phyloP scores from a whole-genome alignment of 2,888 invertebrate genomes.

The Heterodera filipjevi region DNA sequence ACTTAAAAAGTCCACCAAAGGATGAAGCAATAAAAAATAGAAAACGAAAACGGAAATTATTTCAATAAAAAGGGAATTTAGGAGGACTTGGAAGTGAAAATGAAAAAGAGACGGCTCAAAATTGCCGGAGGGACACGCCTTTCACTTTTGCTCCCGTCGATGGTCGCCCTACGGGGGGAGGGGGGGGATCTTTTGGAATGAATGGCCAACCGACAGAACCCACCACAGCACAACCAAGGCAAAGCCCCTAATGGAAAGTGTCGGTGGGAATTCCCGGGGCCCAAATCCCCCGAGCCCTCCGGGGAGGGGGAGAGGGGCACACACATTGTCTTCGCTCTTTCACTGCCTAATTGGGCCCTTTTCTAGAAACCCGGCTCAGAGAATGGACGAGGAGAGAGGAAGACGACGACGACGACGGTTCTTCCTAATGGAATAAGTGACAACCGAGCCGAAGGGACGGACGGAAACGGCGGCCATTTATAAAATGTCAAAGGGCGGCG shows the following conservation, averaged over 20 bases:
- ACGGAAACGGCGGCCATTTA: constrained; percentile 5
- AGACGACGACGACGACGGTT: not conserved
- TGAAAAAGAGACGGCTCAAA: not conserved
- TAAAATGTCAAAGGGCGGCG: not conserved
- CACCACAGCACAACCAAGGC: not conserved
- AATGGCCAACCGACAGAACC: constrained; percentile 7
- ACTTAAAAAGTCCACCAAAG: not conserved
- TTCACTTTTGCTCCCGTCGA: not conserved
- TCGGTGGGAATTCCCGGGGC: constrained; percentile 5
- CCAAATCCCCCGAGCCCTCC: not conserved
- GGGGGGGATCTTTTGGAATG: not conserved
- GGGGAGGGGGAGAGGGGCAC: not conserved
- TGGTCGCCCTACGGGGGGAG: not conserved
- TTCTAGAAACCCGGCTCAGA: not conserved
- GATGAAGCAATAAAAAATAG: not conserved
- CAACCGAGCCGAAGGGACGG: not conserved
- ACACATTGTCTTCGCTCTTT: constrained; percentile 9
- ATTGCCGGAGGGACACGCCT: not conserved
- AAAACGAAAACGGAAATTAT: not conserved
- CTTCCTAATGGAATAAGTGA: constrained; percentile 4
- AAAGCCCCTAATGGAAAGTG: constrained; percentile 7
- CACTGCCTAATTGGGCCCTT: constrained; percentile 2
- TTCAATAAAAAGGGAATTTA: not conserved
- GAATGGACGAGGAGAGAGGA: not conserved
- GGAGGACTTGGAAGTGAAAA: not conserved